phyloP scores from a whole-genome alignment of 2,113 vertebrate species.

The Mystacornis crossleyi region DNA sequence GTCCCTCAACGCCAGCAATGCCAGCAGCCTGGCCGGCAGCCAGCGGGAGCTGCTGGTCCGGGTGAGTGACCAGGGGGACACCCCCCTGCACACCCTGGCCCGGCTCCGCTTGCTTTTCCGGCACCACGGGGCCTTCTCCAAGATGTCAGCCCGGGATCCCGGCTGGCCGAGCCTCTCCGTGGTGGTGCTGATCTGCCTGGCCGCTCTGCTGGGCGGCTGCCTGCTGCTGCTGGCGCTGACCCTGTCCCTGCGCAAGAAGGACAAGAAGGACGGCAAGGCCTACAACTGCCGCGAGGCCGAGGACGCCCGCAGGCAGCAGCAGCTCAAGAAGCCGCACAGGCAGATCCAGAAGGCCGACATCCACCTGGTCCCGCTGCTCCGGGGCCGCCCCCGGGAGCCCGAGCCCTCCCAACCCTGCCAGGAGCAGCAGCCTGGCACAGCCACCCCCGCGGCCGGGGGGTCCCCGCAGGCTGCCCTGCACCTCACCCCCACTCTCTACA shows the following conservation, averaged over 20 bases:
- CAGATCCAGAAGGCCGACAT: constrained; percentile 94
- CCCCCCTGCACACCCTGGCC: constrained; percentile 71
- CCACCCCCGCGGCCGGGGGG: fast-evolving
- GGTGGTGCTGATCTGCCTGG: constrained; percentile 82
- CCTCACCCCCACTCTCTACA: constrained; percentile 81
- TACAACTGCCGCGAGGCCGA: constrained; percentile 95
- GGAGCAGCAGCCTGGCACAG: not conserved
- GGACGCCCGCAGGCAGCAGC: constrained; percentile 85
- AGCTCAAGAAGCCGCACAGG: constrained; percentile 89
- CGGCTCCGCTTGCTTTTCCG: constrained; percentile 82
- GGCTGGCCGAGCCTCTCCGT: constrained; percentile 76
- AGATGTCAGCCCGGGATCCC: constrained; percentile 72
- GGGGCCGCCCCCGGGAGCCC: constrained; percentile 62
- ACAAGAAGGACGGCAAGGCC: constrained; percentile 85
- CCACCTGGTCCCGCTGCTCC: constrained; percentile 85
- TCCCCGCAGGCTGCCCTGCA: constrained; percentile 67
- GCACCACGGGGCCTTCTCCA: constrained; percentile 82
- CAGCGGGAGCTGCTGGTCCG: constrained; percentile 75
- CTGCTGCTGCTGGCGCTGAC: constrained; percentile 80
- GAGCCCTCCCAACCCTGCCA: constrained; percentile 26
- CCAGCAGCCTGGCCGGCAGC: constrained; percentile 83
- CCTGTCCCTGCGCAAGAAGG: constrained; percentile 82
- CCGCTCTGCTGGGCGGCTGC: constrained; percentile 75
- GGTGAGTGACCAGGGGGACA: constrained; percentile 83
- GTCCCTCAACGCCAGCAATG: constrained; percentile 86